Conservation (phyloP, 37 sponge, comb jelly and placozoan genomes). For the Theonella swinhoei region DNA sequence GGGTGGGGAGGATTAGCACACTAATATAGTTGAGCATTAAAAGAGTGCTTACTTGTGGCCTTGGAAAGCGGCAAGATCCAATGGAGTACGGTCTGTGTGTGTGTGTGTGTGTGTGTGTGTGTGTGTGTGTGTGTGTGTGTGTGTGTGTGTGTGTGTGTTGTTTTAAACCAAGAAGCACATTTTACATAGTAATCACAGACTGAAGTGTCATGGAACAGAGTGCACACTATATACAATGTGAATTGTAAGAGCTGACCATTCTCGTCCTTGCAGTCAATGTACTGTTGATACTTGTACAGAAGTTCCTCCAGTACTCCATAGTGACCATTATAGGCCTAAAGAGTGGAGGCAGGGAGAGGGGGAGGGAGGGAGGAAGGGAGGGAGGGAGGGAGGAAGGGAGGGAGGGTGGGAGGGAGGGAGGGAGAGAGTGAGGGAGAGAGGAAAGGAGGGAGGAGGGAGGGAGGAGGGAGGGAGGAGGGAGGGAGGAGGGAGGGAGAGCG, state of each 20-base stretch:
- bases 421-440: too few relatives aligned
- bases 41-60: conserved; percentile 84
- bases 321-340: conserved; percentile 83
- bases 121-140: not conserved
- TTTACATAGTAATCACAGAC: too few relatives aligned
- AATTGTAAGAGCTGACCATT: conserved; percentile 39
- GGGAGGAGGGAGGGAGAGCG: too few relatives aligned
- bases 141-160: too few relatives aligned
- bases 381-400: not conserved
- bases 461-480: not conserved
- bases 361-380: not conserved
- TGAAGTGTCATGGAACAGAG: too few relatives aligned
- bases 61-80: conserved; percentile 83
- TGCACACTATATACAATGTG: not conserved
- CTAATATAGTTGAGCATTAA: too few relatives aligned
- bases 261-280: conserved; percentile 73
- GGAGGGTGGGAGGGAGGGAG: not conserved
- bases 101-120: too few relatives aligned
- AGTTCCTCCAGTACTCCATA: conserved; percentile 71
- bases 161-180: too few relatives aligned
- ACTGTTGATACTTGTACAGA: conserved; percentile 53
- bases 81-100: conserved; percentile 60
- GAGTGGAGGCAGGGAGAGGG: not conserved
- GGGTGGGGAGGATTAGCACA: not conserved
- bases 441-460: not conserved